Evolutionary conservation across 1,140 invertebrate genomes (phyloP).

Genomic region (Trachelipus rathkii): DNA sequence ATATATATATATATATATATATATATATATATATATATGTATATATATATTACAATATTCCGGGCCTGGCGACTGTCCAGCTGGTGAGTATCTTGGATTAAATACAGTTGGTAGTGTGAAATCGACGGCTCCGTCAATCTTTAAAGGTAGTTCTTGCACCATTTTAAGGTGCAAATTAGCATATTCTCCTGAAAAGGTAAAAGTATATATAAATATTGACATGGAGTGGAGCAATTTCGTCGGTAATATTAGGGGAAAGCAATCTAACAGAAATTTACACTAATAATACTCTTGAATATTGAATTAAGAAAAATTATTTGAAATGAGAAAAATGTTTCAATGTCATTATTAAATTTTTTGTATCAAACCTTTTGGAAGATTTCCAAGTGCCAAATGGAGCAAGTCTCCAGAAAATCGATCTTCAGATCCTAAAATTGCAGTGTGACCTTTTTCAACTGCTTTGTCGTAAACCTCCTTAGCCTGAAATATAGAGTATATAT

Average conservation of each 20-base stretch:
- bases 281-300: too few species aligned
- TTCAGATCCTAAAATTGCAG: conserved; percentile 28
- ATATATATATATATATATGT: neutral
- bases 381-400: conserved; percentile 33
- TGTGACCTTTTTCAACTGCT: conserved; percentile 33
- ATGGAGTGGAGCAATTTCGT: too few species aligned
- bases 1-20: neutral
- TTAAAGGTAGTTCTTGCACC: conserved; percentile 31
- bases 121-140: conserved; percentile 32
- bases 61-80: neutral
- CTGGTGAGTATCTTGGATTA: conserved; percentile 33
- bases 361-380: conserved; percentile 31
- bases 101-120: conserved; percentile 37
- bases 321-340: too few species aligned
- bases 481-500: conserved; percentile 10
- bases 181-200: neutral
- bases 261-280: too few species aligned
- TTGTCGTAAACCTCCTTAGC: conserved; percentile 37
- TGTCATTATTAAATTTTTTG: too few species aligned
- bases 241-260: too few species aligned
- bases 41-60: neutral
- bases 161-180: conserved; percentile 27
- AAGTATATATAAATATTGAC: neutral
- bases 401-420: conserved; percentile 25
- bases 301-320: too few species aligned